These are phyloP conservation scores for Entosphenus tridentatus DNA, from an alignment of 2,113 vertebrate genomes.

Conservation along the genomic window DNA sequence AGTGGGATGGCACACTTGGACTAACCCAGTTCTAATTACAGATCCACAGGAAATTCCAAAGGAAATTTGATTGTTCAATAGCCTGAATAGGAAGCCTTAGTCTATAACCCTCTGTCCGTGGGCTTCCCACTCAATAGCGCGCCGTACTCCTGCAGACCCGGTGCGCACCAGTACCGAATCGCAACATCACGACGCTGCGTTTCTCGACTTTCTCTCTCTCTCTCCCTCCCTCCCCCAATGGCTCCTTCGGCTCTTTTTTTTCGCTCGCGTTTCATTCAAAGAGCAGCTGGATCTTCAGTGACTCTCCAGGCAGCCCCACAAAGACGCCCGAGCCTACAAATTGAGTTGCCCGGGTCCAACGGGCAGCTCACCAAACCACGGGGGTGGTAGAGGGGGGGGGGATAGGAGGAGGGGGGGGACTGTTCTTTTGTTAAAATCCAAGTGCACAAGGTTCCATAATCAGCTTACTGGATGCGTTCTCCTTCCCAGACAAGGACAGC, in stretches of 20 bases:
- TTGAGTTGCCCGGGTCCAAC: background rate
- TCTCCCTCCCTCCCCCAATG: background rate
- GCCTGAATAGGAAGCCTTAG: background rate
- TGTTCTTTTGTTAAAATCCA: background rate
- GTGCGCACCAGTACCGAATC: too few species aligned
- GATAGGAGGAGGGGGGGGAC: background rate
- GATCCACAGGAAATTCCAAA: slow-evolving; percentile 3
- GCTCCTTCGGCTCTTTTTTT: background rate
- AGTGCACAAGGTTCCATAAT: slow-evolving; percentile 3
- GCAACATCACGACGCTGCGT: too few species aligned
- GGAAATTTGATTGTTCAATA: slow-evolving; percentile 5
- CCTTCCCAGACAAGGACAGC: background rate
- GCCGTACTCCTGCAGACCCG: too few species aligned
- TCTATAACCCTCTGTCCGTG: too few species aligned
- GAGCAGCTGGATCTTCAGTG: slow-evolving; percentile 1
- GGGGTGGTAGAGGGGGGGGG: too few species aligned
- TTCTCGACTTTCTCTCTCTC: too few species aligned
- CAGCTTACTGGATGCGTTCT: background rate
- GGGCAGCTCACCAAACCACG: too few species aligned
- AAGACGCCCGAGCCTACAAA: background rate
- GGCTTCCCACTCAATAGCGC: too few species aligned
- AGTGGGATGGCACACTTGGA: too few species aligned
- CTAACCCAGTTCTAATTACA: slow-evolving; percentile 2
- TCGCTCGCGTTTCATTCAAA: background rate
- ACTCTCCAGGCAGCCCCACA: slow-evolving; percentile 4